Evolutionary conservation across 2,797 vertebrate genomes (phyloP).

Genomic region (Lepus oiostolus): DNA sequence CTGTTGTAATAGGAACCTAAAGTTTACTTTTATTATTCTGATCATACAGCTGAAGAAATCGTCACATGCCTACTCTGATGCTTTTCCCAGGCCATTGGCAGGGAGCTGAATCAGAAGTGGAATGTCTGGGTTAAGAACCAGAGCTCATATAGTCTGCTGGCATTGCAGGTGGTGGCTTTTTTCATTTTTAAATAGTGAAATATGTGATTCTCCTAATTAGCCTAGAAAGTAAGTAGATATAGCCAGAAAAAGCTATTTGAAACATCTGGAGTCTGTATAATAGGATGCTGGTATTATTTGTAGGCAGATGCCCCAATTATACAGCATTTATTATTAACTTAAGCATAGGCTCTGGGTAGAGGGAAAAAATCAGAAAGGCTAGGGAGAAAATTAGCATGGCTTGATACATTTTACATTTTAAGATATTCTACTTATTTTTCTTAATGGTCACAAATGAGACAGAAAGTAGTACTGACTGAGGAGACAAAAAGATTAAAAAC

Average conservation of each 20-base stretch:
- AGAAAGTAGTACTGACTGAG: background rate
- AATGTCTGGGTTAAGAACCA: no score
- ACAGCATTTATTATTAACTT: background rate
- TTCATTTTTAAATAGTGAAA: background rate
- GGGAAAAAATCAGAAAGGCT: background rate
- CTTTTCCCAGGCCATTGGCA: no score
- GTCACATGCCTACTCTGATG: no score
- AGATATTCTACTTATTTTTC: background rate
- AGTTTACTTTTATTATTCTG: no score
- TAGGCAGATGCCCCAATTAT: background rate
- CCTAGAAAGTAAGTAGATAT: background rate
- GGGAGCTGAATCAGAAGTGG: no score
- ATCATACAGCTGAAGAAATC: no score
- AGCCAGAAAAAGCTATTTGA: background rate
- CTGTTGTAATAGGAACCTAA: no score
- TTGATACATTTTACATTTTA: slow-evolving; percentile 26
- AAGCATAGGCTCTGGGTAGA: background rate
- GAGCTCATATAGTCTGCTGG: no score
- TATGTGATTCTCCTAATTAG: background rate
- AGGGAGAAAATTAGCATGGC: background rate
- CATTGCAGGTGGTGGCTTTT: background rate
- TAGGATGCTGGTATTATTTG: background rate
- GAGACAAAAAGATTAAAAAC: background rate
- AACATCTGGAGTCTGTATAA: background rate
- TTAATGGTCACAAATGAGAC: background rate